Percentiles rank a stretch among this genome's conserved stretches.
Conservation (phyloP, 2,797 vertebrate species). For the Cygnus olor region DNA sequence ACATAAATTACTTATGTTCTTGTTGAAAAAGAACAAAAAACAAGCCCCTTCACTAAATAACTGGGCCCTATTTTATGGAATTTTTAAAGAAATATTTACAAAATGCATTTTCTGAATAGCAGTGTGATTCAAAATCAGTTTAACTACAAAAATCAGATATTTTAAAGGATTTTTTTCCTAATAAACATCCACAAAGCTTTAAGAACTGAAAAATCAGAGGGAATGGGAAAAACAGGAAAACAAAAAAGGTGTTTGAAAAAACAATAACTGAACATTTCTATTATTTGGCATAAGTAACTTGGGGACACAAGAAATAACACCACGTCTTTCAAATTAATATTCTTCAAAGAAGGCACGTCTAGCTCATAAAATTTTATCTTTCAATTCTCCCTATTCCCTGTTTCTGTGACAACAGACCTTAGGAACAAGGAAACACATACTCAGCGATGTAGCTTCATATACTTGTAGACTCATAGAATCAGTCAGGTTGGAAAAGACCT, state of each 20-base stretch:
- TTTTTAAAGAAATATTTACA: not conserved
- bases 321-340: not conserved
- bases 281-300: not conserved
- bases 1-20: not conserved
- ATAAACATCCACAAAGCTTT: not conserved
- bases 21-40: not conserved
- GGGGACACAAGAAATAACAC: not conserved
- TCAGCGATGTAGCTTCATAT: not conserved
- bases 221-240: not conserved
- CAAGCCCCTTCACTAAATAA: not conserved
- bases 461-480: not conserved
- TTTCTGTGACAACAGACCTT: constrained; percentile 42
- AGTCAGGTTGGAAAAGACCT: no score
- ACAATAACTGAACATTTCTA: not conserved
- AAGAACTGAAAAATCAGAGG: not conserved
- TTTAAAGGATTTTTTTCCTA: not conserved
- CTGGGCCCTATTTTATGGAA: not conserved
- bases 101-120: not conserved
- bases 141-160: not conserved
- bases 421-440: not conserved
- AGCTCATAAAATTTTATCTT: constrained; percentile 3
- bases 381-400: not conserved
- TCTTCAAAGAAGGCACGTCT: not conserved
- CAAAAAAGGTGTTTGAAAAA: not conserved
- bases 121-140: not conserved